Evolutionary conservation across 2,113 vertebrate species (phyloP), one percentile per base, ranked within the genome.

Genomic region (Oreotragus oreotragus): DNA sequence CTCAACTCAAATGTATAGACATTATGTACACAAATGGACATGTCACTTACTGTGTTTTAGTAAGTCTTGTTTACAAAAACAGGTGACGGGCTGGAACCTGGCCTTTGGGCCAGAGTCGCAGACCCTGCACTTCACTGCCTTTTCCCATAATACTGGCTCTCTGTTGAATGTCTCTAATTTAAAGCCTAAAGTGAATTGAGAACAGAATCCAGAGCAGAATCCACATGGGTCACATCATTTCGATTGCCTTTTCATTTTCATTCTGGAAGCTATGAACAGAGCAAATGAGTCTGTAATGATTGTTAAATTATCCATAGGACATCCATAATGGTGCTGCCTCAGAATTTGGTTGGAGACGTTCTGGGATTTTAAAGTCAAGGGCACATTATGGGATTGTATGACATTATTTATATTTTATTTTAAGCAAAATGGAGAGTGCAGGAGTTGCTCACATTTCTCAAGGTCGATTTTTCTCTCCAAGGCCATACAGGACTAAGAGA

Each of bases 31-130:
- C 60, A 47, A 76, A 79, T 2, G 12, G 55, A 33, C 55, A n/a
- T 88, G 55, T 43, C 5, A 43, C 43, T 43, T 43, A 11, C 86
- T 85, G 14, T 60, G 55, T 62, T 85, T 97, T 47, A 49, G 1
- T 73, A 85, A 17, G 21, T 90, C 87, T 58, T 88, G 33, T 92
- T 91, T 93, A 94, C 25, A 73, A 49, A 98, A 95, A 86, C 79
- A 66, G 27, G 55, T 53, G 47, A 28, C n/a, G 12, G 45, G 7
- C 60, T 88, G 47, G 51, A 90, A 89, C 87, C 28, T 92, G 64
- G 80, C 53, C 58, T 47, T 28, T 8, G 30, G 77, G 16, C 21
- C 53, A 66, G 51, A 90, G 70, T 86, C 57, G 27, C 55, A 3
- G 11, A 9, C 28, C 43, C 57, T 49, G 33, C 27, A 47, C 6